Conservation (phyloP, 2,888 invertebrate species). For the Patella pellucida region DNA sequence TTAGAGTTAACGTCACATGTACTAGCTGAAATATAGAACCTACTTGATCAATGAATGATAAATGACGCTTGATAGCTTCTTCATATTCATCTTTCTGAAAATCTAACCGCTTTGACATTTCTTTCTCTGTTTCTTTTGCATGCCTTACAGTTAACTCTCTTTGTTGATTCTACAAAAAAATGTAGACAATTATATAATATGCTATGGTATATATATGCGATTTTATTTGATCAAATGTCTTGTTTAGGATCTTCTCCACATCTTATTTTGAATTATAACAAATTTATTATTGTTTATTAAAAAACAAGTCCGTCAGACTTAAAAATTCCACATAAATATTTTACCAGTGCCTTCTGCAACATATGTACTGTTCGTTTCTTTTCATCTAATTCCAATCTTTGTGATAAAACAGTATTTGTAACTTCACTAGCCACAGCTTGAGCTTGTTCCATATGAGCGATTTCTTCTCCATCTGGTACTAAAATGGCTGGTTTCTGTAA, state of each 20-base stretch:
- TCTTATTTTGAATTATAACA: not conserved
- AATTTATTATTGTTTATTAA: not conserved
- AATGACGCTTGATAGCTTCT: conserved; percentile 69
- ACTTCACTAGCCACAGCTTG: conserved; percentile 67
- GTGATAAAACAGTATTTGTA: conserved; percentile 65
- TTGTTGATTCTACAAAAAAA: conserved; percentile 67
- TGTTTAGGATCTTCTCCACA: too few species aligned
- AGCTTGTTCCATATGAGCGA: conserved; percentile 65
- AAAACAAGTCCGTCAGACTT: too few species aligned
- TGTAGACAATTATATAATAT: not conserved
- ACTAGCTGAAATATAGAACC: not conserved
- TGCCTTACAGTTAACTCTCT: conserved; percentile 70
- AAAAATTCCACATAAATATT: conserved; percentile 4
- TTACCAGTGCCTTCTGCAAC: conserved; percentile 70
- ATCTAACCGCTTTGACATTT: conserved; percentile 69
- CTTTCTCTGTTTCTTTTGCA: conserved; percentile 69
- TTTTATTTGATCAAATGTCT: too few species aligned
- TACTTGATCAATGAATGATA: conserved; percentile 72
- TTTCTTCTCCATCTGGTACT: conserved; percentile 64
- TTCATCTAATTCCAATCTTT: conserved; percentile 69
- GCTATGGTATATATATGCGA: not conserved
- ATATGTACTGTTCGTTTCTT: conserved; percentile 66
- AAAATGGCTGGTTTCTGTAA: conserved; percentile 61
- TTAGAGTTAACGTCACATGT: too few species aligned
- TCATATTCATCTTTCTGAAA: conserved; percentile 71